Evolutionary conservation across 2,113 vertebrate species (phyloP).

Genomic region (Carassius carassius): DNA sequence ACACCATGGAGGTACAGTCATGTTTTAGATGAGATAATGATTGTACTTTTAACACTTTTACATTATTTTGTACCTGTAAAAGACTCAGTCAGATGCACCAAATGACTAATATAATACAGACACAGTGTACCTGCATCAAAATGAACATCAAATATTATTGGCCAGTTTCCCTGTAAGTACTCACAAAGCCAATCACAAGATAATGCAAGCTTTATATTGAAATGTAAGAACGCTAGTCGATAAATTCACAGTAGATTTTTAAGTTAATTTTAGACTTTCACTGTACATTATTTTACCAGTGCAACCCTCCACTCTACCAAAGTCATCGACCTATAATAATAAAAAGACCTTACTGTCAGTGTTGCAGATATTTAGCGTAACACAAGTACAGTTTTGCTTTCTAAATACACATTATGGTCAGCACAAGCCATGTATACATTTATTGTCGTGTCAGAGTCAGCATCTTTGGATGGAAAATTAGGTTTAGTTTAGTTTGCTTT

Average conservation of each 20-base stretch:
- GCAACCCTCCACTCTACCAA: background rate
- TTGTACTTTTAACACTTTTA: background rate
- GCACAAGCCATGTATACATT: no score
- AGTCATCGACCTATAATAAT: background rate
- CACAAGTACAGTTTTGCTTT: background rate
- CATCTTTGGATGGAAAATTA: no score
- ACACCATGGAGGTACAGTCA: slow-evolving; percentile 93
- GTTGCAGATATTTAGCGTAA: background rate
- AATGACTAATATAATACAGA: background rate
- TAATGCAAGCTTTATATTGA: background rate
- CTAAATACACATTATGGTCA: background rate
- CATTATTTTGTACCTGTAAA: background rate
- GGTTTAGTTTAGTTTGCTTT: no score
- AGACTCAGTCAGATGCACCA: background rate
- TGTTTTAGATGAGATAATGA: background rate
- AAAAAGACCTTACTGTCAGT: background rate
- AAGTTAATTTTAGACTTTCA: background rate
- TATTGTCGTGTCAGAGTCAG: no score
- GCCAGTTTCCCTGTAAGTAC: no score
- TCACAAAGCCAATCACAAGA: background rate
- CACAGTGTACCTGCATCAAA: background rate
- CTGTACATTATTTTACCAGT: background rate
- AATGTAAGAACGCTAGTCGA: background rate
- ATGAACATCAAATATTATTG: background rate
- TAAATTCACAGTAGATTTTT: background rate